Conservation (phyloP, 2,113 vertebrate genomes). For the Neodontobutis hainanensis region DNA sequence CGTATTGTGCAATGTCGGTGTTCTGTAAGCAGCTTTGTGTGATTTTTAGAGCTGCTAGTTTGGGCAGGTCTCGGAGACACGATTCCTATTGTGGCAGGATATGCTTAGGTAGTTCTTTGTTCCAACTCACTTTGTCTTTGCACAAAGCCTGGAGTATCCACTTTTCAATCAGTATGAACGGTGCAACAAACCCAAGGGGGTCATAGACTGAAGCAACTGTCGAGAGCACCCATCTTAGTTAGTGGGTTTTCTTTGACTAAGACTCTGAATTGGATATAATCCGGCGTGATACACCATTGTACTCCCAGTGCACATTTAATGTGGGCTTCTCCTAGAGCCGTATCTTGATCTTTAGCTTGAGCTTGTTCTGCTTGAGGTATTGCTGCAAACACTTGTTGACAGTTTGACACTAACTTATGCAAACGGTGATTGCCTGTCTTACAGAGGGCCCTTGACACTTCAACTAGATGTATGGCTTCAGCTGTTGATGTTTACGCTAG, state of each 20-base stretch:
- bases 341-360: too few relatives aligned
- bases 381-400: too few relatives aligned
- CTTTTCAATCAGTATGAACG: too few relatives aligned
- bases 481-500: too few relatives aligned
- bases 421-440: not conserved
- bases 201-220: not conserved
- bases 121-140: slow-evolving; percentile 7
- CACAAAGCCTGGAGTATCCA: not conserved
- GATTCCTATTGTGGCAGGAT: not conserved
- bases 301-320: not conserved
- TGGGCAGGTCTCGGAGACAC: not conserved
- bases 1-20: not conserved
- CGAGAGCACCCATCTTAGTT: slow-evolving; percentile 1
- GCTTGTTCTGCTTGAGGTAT: too few relatives aligned
- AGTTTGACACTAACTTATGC: not conserved
- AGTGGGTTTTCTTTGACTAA: too few relatives aligned
- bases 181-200: not conserved
- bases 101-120: not conserved
- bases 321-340: not conserved
- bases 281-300: not conserved
- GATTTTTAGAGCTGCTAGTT: not conserved
- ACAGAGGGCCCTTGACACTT: not conserved
- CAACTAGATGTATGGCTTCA: not conserved
- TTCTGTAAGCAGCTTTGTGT: not conserved
- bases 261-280: not conserved